phyloP scores from a whole-genome alignment of 2,113 vertebrate genomes.

The Hassar affinis region DNA sequence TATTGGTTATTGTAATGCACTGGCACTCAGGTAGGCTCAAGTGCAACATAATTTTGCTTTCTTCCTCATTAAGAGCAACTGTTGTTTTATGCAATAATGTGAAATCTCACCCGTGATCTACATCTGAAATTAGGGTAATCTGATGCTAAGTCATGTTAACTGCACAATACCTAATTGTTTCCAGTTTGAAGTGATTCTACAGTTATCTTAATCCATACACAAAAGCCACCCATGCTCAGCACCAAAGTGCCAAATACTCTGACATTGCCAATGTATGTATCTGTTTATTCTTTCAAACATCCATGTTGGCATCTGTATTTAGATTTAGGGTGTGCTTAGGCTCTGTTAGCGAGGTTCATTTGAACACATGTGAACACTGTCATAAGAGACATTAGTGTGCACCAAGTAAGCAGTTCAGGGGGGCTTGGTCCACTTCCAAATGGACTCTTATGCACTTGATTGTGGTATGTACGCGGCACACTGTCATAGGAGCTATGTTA shows the following conservation, averaged over 20 bases:
- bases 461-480: not conserved
- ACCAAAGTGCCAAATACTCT: not conserved
- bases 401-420: too few species aligned
- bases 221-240: not conserved
- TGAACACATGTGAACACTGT: too few species aligned
- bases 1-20: constrained; percentile 8
- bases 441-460: too few species aligned
- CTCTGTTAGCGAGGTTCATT: too few species aligned
- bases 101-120: not conserved
- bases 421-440: too few species aligned
- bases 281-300: too few species aligned
- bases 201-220: not conserved
- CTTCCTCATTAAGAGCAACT: not conserved
- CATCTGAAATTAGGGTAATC: not conserved
- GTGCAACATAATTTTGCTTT: not conserved
- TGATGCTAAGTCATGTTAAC: not conserved
- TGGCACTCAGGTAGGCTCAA: not conserved
- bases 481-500: too few species aligned
- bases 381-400: too few species aligned
- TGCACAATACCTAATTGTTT: not conserved
- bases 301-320: too few species aligned
- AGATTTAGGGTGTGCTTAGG: too few species aligned
- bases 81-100: not conserved
- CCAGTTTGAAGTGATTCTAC: not conserved
- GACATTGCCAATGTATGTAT: too few species aligned